Evolutionary conservation across 2,113 vertebrate genomes (phyloP).

Genomic region (Sturnira hondurensis): DNA sequence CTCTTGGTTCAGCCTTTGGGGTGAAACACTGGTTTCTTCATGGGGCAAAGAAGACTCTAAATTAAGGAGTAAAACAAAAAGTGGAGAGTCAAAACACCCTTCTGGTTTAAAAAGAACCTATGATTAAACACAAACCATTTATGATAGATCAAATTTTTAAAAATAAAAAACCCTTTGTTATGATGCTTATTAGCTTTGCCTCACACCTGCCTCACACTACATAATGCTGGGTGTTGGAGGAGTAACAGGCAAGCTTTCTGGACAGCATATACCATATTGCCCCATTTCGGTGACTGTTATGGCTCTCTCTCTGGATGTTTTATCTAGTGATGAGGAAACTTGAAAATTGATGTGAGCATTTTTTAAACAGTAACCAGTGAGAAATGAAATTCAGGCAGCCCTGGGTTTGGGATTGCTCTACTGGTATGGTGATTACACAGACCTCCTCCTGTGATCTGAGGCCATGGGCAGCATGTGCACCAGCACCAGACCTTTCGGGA

Average conservation of each 20-base stretch:
- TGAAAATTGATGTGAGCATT: neutral
- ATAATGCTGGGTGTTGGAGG: accelerated
- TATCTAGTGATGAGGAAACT: neutral
- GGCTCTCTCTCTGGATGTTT: neutral
- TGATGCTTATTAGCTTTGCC: neutral
- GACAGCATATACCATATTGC: accelerated
- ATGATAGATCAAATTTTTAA: neutral
- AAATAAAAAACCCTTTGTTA: accelerated
- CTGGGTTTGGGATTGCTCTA: too few species aligned
- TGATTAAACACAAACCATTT: neutral
- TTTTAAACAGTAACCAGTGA: neutral
- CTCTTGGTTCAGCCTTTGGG: neutral
- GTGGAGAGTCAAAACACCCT: accelerated
- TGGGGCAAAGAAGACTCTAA: neutral
- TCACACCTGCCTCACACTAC: too few species aligned
- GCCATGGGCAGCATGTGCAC: neutral
- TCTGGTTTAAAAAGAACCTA: neutral
- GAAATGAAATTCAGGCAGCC: too few species aligned
- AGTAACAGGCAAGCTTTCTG: neutral
- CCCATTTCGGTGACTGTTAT: accelerated
- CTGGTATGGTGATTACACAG: neutral
- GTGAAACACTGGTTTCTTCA: neutral
- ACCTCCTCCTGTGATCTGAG: neutral
- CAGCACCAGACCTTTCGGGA: neutral
- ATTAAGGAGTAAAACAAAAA: neutral